Evolutionary conservation across 2,888 invertebrate species (phyloP).

Genomic region (Apodemia mormo): DNA sequence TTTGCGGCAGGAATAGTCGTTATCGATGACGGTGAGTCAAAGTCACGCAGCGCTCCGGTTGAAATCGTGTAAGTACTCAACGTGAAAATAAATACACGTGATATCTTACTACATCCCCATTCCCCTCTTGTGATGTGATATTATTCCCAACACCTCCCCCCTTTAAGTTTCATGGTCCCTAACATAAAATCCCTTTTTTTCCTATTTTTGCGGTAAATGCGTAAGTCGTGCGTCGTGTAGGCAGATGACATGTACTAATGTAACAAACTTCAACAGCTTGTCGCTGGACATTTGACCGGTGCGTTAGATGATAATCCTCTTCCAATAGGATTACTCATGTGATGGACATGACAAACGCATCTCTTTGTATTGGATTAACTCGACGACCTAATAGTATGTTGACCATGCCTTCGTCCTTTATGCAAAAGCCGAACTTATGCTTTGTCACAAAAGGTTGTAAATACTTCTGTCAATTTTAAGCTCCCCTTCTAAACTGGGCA

Average conservation of each 20-base stretch:
- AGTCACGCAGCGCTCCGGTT: too few relatives aligned
- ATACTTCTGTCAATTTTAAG: not conserved
- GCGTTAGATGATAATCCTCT: slow-evolving; percentile 56
- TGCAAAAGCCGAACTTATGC: not conserved
- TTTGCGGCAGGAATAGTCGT: too few relatives aligned
- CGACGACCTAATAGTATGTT: slow-evolving; percentile 44
- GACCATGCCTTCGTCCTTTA: not conserved
- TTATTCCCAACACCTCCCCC: too few relatives aligned
- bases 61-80: too few relatives aligned
- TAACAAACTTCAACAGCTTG: not conserved
- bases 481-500: not conserved
- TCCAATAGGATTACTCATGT: slow-evolving; percentile 59
- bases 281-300: slow-evolving; percentile 48
- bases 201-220: too few relatives aligned
- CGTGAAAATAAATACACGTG: too few relatives aligned
- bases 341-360: slow-evolving; percentile 66
- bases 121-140: too few relatives aligned
- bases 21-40: too few relatives aligned
- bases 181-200: too few relatives aligned
- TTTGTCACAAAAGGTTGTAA: not conserved
- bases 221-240: too few relatives aligned
- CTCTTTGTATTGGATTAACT: slow-evolving; percentile 60
- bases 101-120: too few relatives aligned
- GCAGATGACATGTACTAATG: not conserved
- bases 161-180: too few relatives aligned